These are phyloP conservation scores for Myrmecobius fasciatus DNA, from an alignment of 2,113 vertebrate genomes.

Conservation along the genomic window DNA sequence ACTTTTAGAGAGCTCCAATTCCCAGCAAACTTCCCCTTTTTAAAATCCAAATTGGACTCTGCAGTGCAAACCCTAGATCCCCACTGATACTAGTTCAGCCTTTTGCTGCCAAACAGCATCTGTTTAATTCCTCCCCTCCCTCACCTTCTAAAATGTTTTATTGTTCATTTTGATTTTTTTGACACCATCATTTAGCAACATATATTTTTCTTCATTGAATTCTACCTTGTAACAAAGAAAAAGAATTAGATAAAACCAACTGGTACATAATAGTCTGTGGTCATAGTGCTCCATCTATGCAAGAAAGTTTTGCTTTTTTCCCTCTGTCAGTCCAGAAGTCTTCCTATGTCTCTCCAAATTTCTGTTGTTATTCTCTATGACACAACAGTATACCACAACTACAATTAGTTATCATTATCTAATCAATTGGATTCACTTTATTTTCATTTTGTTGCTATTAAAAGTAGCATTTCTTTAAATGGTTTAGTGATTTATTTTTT, in stretches of 20 bases:
- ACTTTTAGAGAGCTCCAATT: neutral
- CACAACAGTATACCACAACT: neutral
- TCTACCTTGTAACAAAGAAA: neutral
- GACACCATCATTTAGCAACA: neutral
- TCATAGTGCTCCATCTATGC: neutral
- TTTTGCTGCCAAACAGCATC: neutral
- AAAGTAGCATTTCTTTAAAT: too few species aligned
- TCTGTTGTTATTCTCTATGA: neutral
- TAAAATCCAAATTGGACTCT: neutral
- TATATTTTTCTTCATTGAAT: neutral
- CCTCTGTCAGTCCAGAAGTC: neutral
- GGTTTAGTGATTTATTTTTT: neutral
- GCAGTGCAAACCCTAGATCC: neutral
- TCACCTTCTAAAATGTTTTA: neutral
- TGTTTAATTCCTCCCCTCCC: neutral
- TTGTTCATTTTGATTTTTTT: neutral
- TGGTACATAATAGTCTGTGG: neutral
- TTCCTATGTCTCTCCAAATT: neutral
- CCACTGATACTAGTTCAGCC: neutral
- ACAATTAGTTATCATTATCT: neutral
- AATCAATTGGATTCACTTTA: neutral
- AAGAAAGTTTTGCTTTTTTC: neutral
- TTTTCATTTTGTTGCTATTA: neutral
- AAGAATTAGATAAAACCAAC: neutral
- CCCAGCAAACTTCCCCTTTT: neutral